phyloP scores from a whole-genome alignment of 2,888 invertebrate species.

The Smittia sp. region DNA sequence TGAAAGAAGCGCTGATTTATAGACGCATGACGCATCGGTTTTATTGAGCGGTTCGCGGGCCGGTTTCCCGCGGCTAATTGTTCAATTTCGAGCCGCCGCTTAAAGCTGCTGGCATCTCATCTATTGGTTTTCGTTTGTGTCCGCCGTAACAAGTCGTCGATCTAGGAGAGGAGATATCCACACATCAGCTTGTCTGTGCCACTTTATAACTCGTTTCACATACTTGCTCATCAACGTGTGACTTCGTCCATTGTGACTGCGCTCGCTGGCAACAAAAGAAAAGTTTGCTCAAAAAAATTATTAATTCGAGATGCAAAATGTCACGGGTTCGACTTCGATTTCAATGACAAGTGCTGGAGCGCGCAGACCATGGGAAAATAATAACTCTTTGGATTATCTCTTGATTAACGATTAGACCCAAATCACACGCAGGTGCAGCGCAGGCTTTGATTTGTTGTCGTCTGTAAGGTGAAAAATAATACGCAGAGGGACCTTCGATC shows the following conservation, averaged over 20 bases:
- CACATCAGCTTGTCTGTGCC: background rate
- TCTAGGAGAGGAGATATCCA: background rate
- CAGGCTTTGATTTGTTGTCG: no score
- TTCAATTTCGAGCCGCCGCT: background rate
- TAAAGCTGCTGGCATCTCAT: no score
- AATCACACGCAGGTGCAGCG: no score
- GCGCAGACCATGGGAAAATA: background rate
- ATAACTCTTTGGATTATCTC: no score
- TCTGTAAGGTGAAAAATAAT: no score
- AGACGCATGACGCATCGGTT: background rate
- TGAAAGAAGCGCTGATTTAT: no score
- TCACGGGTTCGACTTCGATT: conserved; percentile 28
- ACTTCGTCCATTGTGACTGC: background rate
- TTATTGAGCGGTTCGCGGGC: background rate
- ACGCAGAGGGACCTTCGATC: background rate
- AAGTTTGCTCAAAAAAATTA: background rate
- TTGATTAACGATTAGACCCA: no score
- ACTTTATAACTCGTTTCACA: conserved; percentile 8
- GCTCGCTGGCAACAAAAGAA: background rate
- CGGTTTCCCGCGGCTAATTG: background rate
- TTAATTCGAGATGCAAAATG: conserved; percentile 11
- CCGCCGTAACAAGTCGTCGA: background rate
- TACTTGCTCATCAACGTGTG: conserved; percentile 8
- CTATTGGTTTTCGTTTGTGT: no score
- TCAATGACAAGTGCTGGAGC: conserved; percentile 15